phyloP scores from a whole-genome alignment of 2,888 invertebrate genomes.

The Scaeva pyrastri region DNA sequence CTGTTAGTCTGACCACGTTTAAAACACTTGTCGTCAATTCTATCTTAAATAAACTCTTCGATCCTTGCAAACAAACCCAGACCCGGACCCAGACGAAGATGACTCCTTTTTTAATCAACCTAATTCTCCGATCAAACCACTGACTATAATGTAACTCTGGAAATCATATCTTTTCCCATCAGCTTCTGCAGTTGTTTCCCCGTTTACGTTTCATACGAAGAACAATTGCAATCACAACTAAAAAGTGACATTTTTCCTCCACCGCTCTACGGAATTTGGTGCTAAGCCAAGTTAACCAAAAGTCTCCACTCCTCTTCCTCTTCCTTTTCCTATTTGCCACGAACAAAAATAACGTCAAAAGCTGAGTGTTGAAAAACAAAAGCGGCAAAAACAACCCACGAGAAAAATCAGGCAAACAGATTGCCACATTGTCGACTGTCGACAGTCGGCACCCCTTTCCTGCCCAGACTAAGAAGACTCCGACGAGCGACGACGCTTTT shows the following conservation, averaged over 20 bases:
- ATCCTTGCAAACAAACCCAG: slow-evolving; percentile 29
- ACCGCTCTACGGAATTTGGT: slow-evolving; percentile 53
- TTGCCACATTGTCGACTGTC: slow-evolving; percentile 67
- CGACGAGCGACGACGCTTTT: slow-evolving; percentile 54
- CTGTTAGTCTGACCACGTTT: slow-evolving; percentile 38
- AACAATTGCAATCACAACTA: slow-evolving; percentile 57
- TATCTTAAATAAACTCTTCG: slow-evolving; percentile 27
- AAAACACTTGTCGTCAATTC: slow-evolving; percentile 18
- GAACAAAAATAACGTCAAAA: slow-evolving; percentile 42
- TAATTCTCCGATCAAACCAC: slow-evolving; percentile 68
- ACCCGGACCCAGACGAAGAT: slow-evolving; percentile 3
- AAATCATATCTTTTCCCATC: slow-evolving; percentile 46
- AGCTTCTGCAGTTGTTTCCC: slow-evolving; percentile 16
- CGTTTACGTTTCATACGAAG: slow-evolving; percentile 26
- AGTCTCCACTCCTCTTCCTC: neutral
- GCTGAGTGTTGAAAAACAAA: slow-evolving; percentile 28
- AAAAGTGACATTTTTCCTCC: slow-evolving; percentile 52
- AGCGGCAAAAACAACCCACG: slow-evolving; percentile 18
- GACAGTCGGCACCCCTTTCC: slow-evolving; percentile 53
- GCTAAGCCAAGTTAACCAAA: slow-evolving; percentile 70
- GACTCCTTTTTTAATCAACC: slow-evolving; percentile 55
- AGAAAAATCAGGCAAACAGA: slow-evolving; percentile 44
- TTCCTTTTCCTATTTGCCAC: neutral
- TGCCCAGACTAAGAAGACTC: slow-evolving; percentile 22
- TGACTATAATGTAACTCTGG: slow-evolving; percentile 60